Evolutionary conservation across 2,113 vertebrate genomes (phyloP).

Genomic region (Phylloscopus whistleri): DNA sequence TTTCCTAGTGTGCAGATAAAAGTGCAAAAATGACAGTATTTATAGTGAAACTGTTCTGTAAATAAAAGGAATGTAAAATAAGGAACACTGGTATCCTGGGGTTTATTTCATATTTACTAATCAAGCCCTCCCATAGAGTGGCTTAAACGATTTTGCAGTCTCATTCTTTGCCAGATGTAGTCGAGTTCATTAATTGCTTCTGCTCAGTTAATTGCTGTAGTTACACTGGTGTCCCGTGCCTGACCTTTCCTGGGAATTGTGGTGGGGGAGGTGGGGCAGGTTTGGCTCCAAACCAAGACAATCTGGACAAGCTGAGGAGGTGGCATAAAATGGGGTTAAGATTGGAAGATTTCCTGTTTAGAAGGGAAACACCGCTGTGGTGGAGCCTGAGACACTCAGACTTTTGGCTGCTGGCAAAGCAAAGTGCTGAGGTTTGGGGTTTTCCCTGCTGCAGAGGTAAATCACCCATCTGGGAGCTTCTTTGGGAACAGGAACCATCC

Average conservation of each 20-base stretch:
- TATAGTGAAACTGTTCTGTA: not conserved
- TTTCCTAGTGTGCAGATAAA: not conserved
- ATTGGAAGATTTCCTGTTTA: not conserved
- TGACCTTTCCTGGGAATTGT: not conserved
- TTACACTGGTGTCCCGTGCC: not conserved
- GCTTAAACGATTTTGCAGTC: not conserved
- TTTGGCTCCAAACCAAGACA: too few species aligned
- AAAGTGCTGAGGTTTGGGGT: not conserved
- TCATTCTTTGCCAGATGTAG: not conserved
- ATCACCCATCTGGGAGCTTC: not conserved
- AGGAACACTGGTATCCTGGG: not conserved
- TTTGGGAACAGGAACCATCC: not conserved
- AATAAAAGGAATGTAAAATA: not conserved
- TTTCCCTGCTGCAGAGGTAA: not conserved
- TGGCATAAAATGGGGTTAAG: not conserved
- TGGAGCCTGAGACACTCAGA: not conserved
- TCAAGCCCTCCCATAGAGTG: rapidly evolving
- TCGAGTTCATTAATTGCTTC: not conserved
- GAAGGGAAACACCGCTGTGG: not conserved
- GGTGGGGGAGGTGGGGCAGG: rapidly evolving
- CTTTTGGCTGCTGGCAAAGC: not conserved
- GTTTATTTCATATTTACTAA: not conserved
- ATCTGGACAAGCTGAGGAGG: not conserved
- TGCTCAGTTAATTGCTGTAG: not conserved
- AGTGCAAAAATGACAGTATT: not conserved